Evolutionary conservation across 2,888 invertebrate genomes (phyloP).

Genomic region (Ophion ventricosus): DNA sequence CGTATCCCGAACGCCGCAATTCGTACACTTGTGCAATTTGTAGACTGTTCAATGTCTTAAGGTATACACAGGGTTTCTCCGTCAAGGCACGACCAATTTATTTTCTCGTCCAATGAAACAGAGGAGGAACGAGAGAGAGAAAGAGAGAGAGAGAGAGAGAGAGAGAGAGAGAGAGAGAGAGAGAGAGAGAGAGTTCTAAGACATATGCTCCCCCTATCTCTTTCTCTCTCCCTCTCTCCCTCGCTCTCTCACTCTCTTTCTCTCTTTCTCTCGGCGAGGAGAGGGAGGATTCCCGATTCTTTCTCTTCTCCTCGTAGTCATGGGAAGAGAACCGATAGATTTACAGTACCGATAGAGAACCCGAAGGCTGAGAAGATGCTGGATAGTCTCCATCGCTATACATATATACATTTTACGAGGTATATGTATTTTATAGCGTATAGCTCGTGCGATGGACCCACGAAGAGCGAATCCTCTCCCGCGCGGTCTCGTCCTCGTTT

Average conservation of each 20-base stretch:
- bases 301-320: constrained; percentile 13
- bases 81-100: constrained; percentile 70
- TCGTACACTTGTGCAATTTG: constrained; percentile 73
- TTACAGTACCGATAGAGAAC: constrained; percentile 50
- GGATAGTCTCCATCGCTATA: neutral
- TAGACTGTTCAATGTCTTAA: constrained; percentile 65
- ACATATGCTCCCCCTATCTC: neutral
- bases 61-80: constrained; percentile 48
- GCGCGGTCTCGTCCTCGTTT: constrained; percentile 78
- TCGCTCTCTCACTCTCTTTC: neutral
- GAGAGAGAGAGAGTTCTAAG: constrained; percentile 41
- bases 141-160: constrained; percentile 23
- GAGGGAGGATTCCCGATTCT: constrained; percentile 35
- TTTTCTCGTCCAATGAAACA: constrained; percentile 62
- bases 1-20: neutral
- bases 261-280: neutral
- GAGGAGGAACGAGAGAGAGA: neutral
- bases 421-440: constrained; percentile 43
- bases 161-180: constrained; percentile 36
- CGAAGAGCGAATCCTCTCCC: constrained; percentile 73
- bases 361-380: constrained; percentile 24
- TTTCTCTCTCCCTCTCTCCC: too few relatives aligned
- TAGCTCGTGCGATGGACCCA: constrained; percentile 46
- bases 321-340: constrained; percentile 58
- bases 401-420: neutral